phyloP scores from a whole-genome alignment of 2,113 vertebrate species.

The Haliaeetus leucogaster region DNA sequence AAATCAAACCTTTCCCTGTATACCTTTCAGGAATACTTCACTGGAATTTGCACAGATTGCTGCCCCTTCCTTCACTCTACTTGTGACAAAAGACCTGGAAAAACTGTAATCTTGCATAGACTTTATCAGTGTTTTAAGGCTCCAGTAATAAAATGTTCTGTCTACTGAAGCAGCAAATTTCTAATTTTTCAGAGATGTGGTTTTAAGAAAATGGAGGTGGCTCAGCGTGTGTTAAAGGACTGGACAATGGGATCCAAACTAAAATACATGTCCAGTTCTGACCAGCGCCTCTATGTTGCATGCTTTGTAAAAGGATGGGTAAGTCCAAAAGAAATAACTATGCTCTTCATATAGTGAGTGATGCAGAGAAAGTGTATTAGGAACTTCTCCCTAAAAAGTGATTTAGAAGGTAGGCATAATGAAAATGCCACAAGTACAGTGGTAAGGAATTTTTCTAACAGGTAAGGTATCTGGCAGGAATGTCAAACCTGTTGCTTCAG shows the following conservation, averaged over 20 bases:
- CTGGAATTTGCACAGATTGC: not conserved
- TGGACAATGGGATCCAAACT: not conserved
- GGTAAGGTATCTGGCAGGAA: not conserved
- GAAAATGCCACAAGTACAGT: not conserved
- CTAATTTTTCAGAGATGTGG: not conserved
- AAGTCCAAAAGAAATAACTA: not conserved
- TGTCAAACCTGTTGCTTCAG: not conserved
- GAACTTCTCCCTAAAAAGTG: not conserved
- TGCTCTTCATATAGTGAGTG: not conserved
- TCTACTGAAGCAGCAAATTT: not conserved
- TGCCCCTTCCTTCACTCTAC: not conserved
- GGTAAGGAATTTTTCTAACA: not conserved
- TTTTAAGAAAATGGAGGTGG: not conserved
- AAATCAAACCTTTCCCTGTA: not conserved
- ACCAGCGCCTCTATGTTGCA: fast-evolving
- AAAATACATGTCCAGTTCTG: fast-evolving
- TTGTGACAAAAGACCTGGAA: not conserved
- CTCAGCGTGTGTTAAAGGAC: not conserved
- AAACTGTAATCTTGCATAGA: not conserved
- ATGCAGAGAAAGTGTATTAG: not conserved
- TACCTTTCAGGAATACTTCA: not conserved
- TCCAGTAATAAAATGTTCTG: not conserved
- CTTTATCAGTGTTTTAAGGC: not conserved
- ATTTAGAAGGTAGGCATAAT: not conserved
- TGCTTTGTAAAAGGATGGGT: not conserved